Percentiles rank a stretch among this genome's conserved stretches.
Evolutionary conservation across 1,140 invertebrate genomes (phyloP).

Genomic region (Mya arenaria): DNA sequence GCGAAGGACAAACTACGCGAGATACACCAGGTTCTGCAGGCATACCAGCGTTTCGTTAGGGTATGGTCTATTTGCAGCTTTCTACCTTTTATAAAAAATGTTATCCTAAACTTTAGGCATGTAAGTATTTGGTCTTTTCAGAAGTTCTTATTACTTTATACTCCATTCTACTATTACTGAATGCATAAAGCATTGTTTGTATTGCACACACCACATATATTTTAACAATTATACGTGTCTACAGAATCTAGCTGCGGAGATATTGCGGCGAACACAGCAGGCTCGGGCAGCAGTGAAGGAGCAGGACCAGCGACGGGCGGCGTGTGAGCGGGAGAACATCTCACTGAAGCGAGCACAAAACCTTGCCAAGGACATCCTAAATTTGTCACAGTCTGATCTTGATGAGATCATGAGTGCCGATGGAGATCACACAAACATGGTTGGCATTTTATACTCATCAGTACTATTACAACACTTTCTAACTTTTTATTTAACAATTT

Average conservation of each 20-base stretch:
- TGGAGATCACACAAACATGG: constrained; percentile 57
- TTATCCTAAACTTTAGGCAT: too few species aligned
- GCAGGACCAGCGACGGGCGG: constrained; percentile 37
- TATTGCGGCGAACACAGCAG: constrained; percentile 64
- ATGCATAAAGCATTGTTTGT: too few species aligned
- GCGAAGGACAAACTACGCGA: constrained; percentile 72
- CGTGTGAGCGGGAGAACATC: constrained; percentile 56
- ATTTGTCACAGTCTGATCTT: constrained; percentile 77
- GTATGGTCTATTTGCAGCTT: constrained; percentile 57
- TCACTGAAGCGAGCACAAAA: constrained; percentile 72
- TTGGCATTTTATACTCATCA: constrained; percentile 10
- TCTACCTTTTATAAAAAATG: not conserved
- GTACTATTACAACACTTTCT: not conserved
- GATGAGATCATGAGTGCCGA: constrained; percentile 80
- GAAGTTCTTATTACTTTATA: too few species aligned
- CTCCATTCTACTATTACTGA: too few species aligned
- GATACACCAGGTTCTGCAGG: constrained; percentile 65
- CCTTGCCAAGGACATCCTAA: constrained; percentile 76
- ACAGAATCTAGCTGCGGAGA: constrained; percentile 71
- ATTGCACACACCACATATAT: too few species aligned
- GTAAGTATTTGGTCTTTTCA: too few species aligned
- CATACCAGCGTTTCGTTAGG: constrained; percentile 74
- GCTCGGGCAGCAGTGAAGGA: constrained; percentile 53
- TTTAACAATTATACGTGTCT: constrained; percentile 9
- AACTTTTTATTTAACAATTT: not conserved